Percentiles rank a stretch among this genome's conserved stretches.
phyloP scores from a whole-genome alignment of 2,888 invertebrate species.

The Argyresthia albistria region DNA sequence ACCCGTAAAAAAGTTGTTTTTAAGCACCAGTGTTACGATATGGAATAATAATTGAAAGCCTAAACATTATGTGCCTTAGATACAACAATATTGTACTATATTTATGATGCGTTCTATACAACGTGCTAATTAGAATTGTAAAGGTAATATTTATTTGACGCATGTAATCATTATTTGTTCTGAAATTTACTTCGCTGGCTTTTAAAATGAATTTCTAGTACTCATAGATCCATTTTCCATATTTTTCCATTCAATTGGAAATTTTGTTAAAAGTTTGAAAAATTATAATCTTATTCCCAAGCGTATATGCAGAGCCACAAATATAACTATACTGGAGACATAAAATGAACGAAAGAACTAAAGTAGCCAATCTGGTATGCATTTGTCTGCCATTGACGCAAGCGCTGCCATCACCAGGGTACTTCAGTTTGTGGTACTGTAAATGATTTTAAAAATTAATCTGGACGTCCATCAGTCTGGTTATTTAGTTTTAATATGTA shows the following conservation, averaged over 20 bases:
- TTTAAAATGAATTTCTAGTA: background rate
- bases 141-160: conserved; percentile 55
- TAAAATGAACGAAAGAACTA: no score
- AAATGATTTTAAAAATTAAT: background rate
- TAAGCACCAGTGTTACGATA: conserved; percentile 67
- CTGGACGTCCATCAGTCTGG: conserved; percentile 51
- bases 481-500: conserved; percentile 30
- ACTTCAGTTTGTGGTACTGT: background rate
- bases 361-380: no score
- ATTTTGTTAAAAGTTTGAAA: background rate
- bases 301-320: no score
- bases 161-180: conserved; percentile 33
- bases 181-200: conserved; percentile 13
- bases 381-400: no score
- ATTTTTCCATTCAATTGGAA: background rate
- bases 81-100: conserved; percentile 74
- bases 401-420: no score
- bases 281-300: background rate
- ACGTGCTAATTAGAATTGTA: conserved; percentile 70
- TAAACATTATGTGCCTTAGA: conserved; percentile 75
- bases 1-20: conserved; percentile 25
- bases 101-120: conserved; percentile 72
- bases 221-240: background rate
- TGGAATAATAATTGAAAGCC: conserved; percentile 70
- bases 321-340: no score